These are phyloP conservation scores for Amphiprion percula DNA, from an alignment of 2,113 vertebrate genomes.

Conservation along the genomic window DNA sequence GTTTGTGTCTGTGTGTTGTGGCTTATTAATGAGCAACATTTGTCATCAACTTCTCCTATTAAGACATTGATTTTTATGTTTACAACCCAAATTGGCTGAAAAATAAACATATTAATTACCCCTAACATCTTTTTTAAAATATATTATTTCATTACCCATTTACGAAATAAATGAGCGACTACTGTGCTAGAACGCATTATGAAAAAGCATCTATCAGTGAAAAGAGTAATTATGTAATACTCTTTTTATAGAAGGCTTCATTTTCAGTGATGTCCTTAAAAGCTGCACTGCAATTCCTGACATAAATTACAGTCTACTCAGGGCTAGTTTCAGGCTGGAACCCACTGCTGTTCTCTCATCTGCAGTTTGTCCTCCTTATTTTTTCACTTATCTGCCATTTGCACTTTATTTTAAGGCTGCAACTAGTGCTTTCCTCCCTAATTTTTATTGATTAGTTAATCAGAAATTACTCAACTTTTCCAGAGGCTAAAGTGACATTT, in stretches of 20 bases:
- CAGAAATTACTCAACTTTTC: background rate
- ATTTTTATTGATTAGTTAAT: background rate
- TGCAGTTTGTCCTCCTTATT: no score
- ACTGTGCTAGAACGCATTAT: background rate
- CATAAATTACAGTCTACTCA: conserved; percentile 2
- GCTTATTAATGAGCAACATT: background rate
- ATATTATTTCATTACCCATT: background rate
- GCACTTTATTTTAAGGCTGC: background rate
- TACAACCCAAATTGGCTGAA: no score
- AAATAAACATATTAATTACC: no score
- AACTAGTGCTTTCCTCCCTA: background rate
- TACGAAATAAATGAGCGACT: background rate
- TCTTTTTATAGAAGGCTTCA: background rate
- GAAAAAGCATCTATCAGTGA: background rate
- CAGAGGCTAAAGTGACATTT: background rate
- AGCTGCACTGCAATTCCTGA: background rate
- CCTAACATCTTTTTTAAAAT: no score
- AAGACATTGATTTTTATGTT: no score
- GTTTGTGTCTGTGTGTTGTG: background rate
- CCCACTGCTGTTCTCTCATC: background rate
- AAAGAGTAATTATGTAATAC: background rate
- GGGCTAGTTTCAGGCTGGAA: background rate
- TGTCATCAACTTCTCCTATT: no score
- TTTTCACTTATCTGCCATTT: no score
- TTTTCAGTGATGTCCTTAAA: conserved; percentile 1